Evolutionary conservation across 2,888 invertebrate genomes (phyloP), one percentile per base, ranked within the genome.

Genomic region (Brenthis ino): DNA sequence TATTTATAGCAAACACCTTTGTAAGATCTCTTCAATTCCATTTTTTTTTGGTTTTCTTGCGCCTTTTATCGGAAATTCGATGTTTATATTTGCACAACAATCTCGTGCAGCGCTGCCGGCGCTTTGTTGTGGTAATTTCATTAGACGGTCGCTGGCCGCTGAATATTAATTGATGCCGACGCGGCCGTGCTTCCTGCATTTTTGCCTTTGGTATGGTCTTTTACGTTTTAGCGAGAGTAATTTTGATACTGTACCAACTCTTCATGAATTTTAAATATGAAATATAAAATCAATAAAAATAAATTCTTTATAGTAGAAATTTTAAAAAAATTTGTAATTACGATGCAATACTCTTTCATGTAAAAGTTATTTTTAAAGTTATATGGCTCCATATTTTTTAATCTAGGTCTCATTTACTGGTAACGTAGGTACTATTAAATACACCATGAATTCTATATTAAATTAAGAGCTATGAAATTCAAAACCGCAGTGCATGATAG

Each of bases 91-190:
- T 87, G 85, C 87, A 86, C 86, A 87, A 85, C 86, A 87, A 89
- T 85, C 83, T 82, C 78, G 77, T 76, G 79, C 82, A 82, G 77
- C 80, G 81, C 77, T 78, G 78, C 75, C 76, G 73, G 75, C 80
- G 85, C 91, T 90, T 91, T 91, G 90, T 91, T 87, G 91, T 88
- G 91, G 86, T 90, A 88, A 91, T 91, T 88, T 87, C 87, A 88
- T 91, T 88, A 88, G 85, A 83, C 80, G 85, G 82, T 82, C 85
- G 83, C 83, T 81, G 77, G 77, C 79, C 82, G 84, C 80, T 85
- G 89, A 86, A 90, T 90, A 88, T 88, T 89, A 87, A 90, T 90
- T 75, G 74, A 79, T 76, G 77, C 75, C 77, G 78, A 79, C 80
- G 82, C 77, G 69, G 73, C 75, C 63, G 64, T 60, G 70, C 72